These are phyloP conservation scores for Teleopsis dalmanni DNA, from an alignment of 1,140 invertebrate genomes.

Conservation along the genomic window DNA sequence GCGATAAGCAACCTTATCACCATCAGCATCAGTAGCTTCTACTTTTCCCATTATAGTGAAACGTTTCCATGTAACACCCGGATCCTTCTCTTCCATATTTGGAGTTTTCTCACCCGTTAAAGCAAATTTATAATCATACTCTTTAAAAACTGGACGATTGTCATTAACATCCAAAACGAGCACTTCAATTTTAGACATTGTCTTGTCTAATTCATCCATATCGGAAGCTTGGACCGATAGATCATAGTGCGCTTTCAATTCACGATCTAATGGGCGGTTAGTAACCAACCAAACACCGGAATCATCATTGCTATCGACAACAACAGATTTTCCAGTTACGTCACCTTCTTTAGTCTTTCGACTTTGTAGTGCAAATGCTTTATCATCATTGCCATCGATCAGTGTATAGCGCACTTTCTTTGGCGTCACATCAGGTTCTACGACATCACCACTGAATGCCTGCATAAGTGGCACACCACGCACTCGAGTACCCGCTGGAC, in stretches of 20 bases:
- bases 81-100: constrained; percentile 45
- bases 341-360: constrained; percentile 51
- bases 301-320: constrained; percentile 34
- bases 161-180: constrained; percentile 81
- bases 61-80: constrained; percentile 57
- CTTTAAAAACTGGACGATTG: constrained; percentile 75
- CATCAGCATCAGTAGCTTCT: constrained; percentile 74
- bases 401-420: constrained; percentile 70
- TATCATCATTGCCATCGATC: constrained; percentile 61
- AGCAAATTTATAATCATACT: constrained; percentile 69
- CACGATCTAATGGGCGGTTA: constrained; percentile 63
- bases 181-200: constrained; percentile 63
- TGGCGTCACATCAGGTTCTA: constrained; percentile 38
- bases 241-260: constrained; percentile 58
- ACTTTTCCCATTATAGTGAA: constrained; percentile 76
- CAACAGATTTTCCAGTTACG: constrained; percentile 52
- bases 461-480: constrained; percentile 58
- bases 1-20: constrained; percentile 77
- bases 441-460: constrained; percentile 44
- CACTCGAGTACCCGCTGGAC: constrained; percentile 59
- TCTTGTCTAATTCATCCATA: constrained; percentile 62
- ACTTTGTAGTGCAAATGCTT: constrained; percentile 62
- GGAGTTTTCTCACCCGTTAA: constrained; percentile 53
- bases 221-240: constrained; percentile 70
- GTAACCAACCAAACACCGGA: constrained; percentile 63